Base-by-base conservation (phyloP, 2,888 invertebrate genomes). In the Erpobdella octoculata region DNA sequence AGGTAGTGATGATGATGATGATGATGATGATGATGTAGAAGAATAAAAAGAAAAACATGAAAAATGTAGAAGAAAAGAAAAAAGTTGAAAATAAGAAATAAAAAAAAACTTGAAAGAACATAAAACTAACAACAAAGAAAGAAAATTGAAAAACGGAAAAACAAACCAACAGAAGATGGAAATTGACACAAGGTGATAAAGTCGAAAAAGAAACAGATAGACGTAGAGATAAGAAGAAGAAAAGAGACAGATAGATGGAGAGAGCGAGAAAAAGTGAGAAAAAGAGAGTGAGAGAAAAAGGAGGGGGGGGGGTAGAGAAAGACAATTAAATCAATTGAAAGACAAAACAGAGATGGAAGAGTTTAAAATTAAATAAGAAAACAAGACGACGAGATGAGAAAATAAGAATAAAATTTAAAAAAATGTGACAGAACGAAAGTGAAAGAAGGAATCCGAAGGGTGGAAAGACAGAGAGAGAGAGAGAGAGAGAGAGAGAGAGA, bases 351-450 rank as follows among this genome's bases (percentile, higher is more conserved):
- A 65, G 46, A 65, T 48, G 71, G 37, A 65, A 33, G 65, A 66
- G 71, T 48, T 38, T 36, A 65, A 33, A 65, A 71, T 64, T 48
- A 65, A 70, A 46, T 41, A 65, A 71, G 71, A 31, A 65, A 71
- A 53, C 41, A 53, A 67, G 71, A 33, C 48, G 65, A 46, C 33
- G 71, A 66, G 46, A 38, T 64, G 65, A 65, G 31, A 36, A 71
- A 46, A 33, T 64, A 71, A 65, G 31, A 33, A 71, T 2, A 35
- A 38, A 71, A 41, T 65, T 37, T 66, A 46, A 59, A 37, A 73
- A 71, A 66, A 65, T 66, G 71, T 71, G 66, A 71, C n/a, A 66
- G 68, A 68, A 48, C n/a, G n/a, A n/a, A n/a, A n/a, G n/a, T n/a
- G n/a, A n/a, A n/a, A n/a, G n/a, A n/a, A n/a, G n/a, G n/a, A n/a